These are phyloP conservation scores for Clistopyga incitator DNA, from an alignment of 2,888 invertebrate genomes.

Conservation along the genomic window DNA sequence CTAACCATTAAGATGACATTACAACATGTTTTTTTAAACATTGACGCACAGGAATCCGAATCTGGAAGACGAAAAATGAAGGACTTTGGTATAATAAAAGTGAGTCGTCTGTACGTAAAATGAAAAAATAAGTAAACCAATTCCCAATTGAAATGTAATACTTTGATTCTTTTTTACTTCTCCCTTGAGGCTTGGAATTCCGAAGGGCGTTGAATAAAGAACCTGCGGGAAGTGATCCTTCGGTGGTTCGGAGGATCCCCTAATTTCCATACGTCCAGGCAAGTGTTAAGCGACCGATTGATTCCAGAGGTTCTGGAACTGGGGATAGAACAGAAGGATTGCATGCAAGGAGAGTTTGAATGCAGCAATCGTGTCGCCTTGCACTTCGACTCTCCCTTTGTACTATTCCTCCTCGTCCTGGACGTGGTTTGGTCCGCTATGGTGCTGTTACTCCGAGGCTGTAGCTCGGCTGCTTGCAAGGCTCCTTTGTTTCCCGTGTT, in stretches of 20 bases:
- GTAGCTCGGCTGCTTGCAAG: slow-evolving; percentile 43
- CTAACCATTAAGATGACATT: too few species aligned
- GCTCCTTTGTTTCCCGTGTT: slow-evolving; percentile 54
- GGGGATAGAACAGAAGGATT: slow-evolving; percentile 11
- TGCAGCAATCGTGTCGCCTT: slow-evolving; percentile 36
- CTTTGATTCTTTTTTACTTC: too few species aligned
- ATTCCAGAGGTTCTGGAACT: slow-evolving; percentile 43
- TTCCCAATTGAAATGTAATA: too few species aligned
- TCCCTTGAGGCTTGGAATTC: not conserved
- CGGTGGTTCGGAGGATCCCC: not conserved
- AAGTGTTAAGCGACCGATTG: slow-evolving; percentile 43
- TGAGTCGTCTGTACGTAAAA: too few species aligned
- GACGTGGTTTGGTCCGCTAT: not conserved
- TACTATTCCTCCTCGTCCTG: slow-evolving; percentile 42
- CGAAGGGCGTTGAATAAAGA: not conserved
- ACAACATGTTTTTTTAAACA: too few species aligned
- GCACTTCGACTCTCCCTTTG: slow-evolving; percentile 44
- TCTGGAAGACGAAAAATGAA: too few species aligned
- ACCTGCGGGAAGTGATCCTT: not conserved
- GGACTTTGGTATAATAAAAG: too few species aligned
- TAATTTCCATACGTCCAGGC: not conserved
- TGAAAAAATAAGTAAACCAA: too few species aligned
- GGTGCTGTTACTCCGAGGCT: slow-evolving; percentile 53
- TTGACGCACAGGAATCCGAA: too few species aligned
- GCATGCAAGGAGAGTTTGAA: slow-evolving; percentile 36